Evolutionary conservation across 2,888 invertebrate species (phyloP), one percentile per base, ranked within the genome.

Genomic region (Cryptosula pallasiana): DNA sequence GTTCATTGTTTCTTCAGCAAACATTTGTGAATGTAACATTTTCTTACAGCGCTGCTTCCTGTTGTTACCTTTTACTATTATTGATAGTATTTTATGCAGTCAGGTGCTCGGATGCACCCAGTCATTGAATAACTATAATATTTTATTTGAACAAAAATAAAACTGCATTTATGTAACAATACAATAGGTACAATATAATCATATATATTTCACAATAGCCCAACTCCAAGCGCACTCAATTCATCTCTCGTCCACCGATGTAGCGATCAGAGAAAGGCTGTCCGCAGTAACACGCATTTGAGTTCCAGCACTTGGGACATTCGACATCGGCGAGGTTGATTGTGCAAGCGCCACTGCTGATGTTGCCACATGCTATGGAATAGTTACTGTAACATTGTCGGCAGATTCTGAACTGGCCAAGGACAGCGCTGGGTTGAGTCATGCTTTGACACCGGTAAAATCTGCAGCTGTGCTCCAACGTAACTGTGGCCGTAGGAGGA

Each of bases 241-340:
- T n/a, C n/a, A n/a, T n/a, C n/a, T 45, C 45, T 45, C 45, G 5
- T 45, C 20, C 20, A 13, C 45, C 45, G 13, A 63, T 32, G 32
- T 63, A 63, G 2, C 63, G 27, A 32, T 63, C 63, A 13, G 63
- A 63, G 32, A 63, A 63, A 13, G 32, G 9, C n/a, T 34, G 29
- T 34, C 63, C 63, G 27, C 63, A 63, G 63, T 63, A 63, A n/a
- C 63, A 63, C 9, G 32, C 32, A 34, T 63, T 63, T 2, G 63
- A 27, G 32, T 63, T 63, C 63, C 63, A 63, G n/a, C 63, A 63
- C 32, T 32, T 63, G 3, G 63, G 63, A 32, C 63, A 63, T 34
- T 32, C 63, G 20, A 32, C 5, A 3, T 63, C 34, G 13, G 9
- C 5, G 20, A 63, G 20, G 63, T 27, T 32, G 9, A 32, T 29